Conservation (phyloP, 2,888 invertebrate genomes). For the Abscondita cerata region DNA sequence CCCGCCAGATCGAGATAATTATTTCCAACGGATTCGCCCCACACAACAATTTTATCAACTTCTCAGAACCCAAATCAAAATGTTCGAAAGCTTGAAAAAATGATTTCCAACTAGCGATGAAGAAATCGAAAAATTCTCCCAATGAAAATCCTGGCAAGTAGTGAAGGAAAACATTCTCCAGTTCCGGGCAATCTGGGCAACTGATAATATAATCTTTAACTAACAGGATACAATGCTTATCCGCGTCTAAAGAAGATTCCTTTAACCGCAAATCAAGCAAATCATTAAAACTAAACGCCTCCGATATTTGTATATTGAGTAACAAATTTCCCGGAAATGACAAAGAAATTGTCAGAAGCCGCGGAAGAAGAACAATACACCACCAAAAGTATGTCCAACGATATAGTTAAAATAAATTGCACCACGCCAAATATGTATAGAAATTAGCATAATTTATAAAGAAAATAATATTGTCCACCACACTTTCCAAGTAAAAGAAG, state of each 20-base stretch:
- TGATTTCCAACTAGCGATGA: not conserved
- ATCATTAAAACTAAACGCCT: not conserved
- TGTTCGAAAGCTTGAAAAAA: not conserved
- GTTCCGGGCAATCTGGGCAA: not conserved
- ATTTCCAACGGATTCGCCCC: not conserved
- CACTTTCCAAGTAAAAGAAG: not conserved
- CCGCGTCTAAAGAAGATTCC: not conserved
- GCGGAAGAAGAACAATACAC: not conserved
- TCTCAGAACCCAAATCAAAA: not conserved
- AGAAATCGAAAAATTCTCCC: not conserved
- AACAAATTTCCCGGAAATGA: not conserved
- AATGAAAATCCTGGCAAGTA: not conserved
- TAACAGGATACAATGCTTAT: not conserved
- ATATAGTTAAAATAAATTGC: not conserved
- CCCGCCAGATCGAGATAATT: not conserved
- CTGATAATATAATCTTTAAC: conserved; percentile 1
- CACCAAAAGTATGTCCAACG: conserved; percentile 2
- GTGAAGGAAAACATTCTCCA: not conserved
- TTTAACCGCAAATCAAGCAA: not conserved
- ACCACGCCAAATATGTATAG: not conserved
- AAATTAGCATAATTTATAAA: not conserved
- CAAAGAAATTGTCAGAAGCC: not conserved
- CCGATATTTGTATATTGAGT: conserved; percentile 6
- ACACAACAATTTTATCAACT: not conserved
- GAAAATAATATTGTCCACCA: not conserved